Evolutionary conservation across 2,888 invertebrate species (phyloP).

Genomic region (Heliconius charithonia): DNA sequence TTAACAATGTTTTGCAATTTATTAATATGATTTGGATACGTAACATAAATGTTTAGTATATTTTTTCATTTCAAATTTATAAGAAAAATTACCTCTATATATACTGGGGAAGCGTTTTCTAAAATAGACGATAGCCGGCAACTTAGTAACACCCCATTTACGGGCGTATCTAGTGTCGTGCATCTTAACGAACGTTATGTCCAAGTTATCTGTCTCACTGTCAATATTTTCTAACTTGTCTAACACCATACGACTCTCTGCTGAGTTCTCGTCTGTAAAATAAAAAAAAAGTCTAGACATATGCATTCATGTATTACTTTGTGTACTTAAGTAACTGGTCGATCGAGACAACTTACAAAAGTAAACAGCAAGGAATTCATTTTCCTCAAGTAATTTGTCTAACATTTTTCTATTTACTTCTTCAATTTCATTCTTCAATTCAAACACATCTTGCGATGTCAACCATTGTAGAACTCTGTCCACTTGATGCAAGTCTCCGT

Average conservation of each 20-base stretch:
- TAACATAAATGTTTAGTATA: conserved; percentile 20
- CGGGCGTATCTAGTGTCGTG: conserved; percentile 94
- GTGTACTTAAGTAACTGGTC: background rate
- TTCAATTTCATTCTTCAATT: conserved; percentile 97
- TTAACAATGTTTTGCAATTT: no score
- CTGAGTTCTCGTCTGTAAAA: conserved; percentile 90
- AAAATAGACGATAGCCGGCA: conserved; percentile 96
- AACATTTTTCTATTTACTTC: conserved; percentile 98
- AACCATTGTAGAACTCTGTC: conserved; percentile 94
- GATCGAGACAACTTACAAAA: conserved; percentile 89
- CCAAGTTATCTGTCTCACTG: conserved; percentile 96
- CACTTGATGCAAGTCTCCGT: conserved; percentile 94
- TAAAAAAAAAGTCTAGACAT: conserved; percentile 10
- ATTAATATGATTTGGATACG: background rate
- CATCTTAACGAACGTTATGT: conserved; percentile 97
- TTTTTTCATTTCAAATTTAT: background rate
- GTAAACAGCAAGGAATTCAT: conserved; percentile 96
- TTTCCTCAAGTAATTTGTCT: conserved; percentile 96
- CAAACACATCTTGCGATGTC: conserved; percentile 96
- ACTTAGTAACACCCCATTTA: conserved; percentile 96
- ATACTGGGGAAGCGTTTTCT: conserved; percentile 96
- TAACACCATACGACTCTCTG: conserved; percentile 91
- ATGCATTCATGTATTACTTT: background rate
- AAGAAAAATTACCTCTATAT: conserved; percentile 88
- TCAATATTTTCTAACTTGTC: conserved; percentile 96